These are phyloP conservation scores for Bombylius major DNA, from an alignment of 2,888 invertebrate genomes.

Conservation along the genomic window DNA sequence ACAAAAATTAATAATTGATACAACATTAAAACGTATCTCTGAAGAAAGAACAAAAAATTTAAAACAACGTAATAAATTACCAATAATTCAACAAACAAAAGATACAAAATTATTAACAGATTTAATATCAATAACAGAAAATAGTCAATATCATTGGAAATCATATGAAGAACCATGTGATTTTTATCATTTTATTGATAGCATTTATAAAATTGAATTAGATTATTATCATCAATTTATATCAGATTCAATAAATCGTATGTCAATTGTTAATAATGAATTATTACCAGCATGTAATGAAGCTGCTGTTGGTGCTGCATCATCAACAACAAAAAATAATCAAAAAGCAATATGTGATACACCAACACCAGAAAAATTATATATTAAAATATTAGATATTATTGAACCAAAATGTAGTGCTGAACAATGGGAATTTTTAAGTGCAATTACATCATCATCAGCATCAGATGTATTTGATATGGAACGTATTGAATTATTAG, in stretches of 20 bases:
- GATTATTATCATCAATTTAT: conserved; percentile 57
- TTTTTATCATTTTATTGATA: conserved; percentile 22
- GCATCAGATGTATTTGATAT: conserved; percentile 62
- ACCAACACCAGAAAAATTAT: conserved; percentile 3
- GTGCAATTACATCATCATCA: conserved; percentile 54
- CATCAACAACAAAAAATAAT: background rate
- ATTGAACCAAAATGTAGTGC: conserved; percentile 3
- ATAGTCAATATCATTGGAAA: conserved; percentile 22
- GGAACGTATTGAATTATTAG: conserved; percentile 72
- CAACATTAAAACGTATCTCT: conserved; percentile 23
- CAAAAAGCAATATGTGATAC: conserved; percentile 9
- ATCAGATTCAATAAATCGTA: conserved; percentile 10
- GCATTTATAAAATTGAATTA: conserved; percentile 51
- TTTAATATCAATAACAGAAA: background rate
- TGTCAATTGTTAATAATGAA: background rate
- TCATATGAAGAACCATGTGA: conserved; percentile 49
- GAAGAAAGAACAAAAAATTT: conserved; percentile 14
- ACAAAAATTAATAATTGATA: conserved; percentile 24
- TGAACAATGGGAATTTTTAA: conserved; percentile 31
- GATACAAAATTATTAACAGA: too few species aligned
- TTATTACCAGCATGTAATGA: background rate
- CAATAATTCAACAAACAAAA: background rate
- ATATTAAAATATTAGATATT: conserved; percentile 21
- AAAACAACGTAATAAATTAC: background rate
- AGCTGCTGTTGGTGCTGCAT: background rate